These are phyloP conservation scores for Austrofundulus limnaeus DNA, from an alignment of 2,113 vertebrate species.

Conservation along the genomic window DNA sequence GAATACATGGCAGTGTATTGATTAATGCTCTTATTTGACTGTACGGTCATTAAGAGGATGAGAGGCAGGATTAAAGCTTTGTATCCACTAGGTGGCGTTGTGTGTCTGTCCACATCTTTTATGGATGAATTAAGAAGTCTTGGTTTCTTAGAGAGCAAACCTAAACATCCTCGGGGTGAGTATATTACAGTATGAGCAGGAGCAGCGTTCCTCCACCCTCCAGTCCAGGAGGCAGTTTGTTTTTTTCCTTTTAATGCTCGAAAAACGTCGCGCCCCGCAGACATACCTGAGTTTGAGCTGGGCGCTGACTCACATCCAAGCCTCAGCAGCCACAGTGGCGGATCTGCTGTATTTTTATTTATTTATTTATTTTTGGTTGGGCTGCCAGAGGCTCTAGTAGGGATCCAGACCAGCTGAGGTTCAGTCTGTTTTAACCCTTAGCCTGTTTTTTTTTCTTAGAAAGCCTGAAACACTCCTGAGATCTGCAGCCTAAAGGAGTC, in stretches of 20 bases:
- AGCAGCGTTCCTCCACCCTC: conserved; percentile 27
- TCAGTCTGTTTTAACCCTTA: conserved; percentile 56
- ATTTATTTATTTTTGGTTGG: no score
- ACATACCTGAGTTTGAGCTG: conserved; percentile 58
- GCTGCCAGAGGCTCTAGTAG: conserved; percentile 60
- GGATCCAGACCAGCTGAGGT: conserved; percentile 67
- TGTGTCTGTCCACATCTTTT: conserved; percentile 37
- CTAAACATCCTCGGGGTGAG: conserved; percentile 70
- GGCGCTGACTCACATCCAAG: conserved; percentile 59
- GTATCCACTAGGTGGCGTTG: conserved; percentile 70
- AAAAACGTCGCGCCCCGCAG: conserved; percentile 43
- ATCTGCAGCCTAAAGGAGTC: conserved; percentile 69
- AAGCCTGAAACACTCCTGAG: conserved; percentile 54
- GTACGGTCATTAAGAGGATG: no score
- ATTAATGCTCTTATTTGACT: no score
- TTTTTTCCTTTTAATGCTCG: conserved; percentile 67
- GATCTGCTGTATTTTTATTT: conserved; percentile 48
- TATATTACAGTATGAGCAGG: conserved; percentile 49
- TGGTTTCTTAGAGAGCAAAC: conserved; percentile 54
- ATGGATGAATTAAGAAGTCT: conserved; percentile 30
- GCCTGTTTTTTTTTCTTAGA: conserved; percentile 12
- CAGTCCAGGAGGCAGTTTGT: conserved; percentile 51
- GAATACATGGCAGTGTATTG: no score
- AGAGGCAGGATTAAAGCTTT: background rate
- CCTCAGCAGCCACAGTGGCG: conserved; percentile 59